These are phyloP conservation scores for Hucho hucho DNA, from an alignment of 2,113 vertebrate genomes.

Conservation along the genomic window DNA sequence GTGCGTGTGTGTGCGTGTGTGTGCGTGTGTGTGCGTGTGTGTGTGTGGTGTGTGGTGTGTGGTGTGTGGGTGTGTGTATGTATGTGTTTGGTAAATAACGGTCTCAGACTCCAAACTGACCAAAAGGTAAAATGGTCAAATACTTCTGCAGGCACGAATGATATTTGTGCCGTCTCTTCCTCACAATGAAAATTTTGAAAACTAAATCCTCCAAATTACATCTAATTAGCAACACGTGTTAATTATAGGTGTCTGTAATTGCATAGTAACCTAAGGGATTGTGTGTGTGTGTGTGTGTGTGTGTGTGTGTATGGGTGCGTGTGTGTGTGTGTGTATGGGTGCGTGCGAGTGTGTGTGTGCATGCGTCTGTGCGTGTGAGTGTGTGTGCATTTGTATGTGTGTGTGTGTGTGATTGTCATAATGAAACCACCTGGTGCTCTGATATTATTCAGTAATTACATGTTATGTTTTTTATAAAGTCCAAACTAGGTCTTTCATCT, in stretches of 20 bases:
- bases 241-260: constrained; percentile 79
- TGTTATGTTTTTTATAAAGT: constrained; percentile 52
- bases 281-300: too few species aligned
- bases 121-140: constrained; percentile 21
- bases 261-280: constrained; percentile 66
- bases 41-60: too few species aligned
- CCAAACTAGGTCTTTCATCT: constrained; percentile 48
- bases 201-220: constrained; percentile 56
- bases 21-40: too few species aligned
- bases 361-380: too few species aligned
- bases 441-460: constrained; percentile 78
- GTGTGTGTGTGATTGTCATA: constrained; percentile 60
- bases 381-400: too few species aligned
- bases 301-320: too few species aligned
- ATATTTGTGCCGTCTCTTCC: constrained; percentile 38
- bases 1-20: too few species aligned
- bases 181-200: constrained; percentile 48
- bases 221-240: constrained; percentile 74
- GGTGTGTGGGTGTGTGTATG: too few species aligned
- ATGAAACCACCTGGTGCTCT: constrained; percentile 74
- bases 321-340: too few species aligned
- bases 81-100: constrained; percentile 1
- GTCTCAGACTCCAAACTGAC: constrained; percentile 27
- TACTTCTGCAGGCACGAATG: constrained; percentile 41
- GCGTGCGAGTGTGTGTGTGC: too few species aligned